Percentiles rank a stretch among this genome's conserved stretches.
Evolutionary conservation across 2,888 invertebrate genomes (phyloP).

Genomic region (Lagria hirta): DNA sequence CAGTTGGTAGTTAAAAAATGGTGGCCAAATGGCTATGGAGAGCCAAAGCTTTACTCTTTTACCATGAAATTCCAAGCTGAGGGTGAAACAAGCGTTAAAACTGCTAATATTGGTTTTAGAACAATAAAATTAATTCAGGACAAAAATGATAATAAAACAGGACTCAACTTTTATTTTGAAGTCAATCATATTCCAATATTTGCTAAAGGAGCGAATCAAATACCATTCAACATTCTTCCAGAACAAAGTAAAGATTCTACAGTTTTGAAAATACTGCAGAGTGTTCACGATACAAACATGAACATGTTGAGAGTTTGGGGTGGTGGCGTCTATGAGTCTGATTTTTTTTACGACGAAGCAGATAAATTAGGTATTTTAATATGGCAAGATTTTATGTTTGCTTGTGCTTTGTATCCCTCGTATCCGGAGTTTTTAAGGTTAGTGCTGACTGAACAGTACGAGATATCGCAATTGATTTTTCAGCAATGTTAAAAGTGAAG

Average conservation of each 20-base stretch:
- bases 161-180: slow-evolving; percentile 81
- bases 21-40: slow-evolving; percentile 96
- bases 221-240: slow-evolving; percentile 83
- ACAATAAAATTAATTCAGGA: slow-evolving; percentile 82
- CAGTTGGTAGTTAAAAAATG: slow-evolving; percentile 62
- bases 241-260: slow-evolving; percentile 65
- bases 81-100: slow-evolving; percentile 53
- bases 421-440: slow-evolving; percentile 69
- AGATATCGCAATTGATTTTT: slow-evolving; percentile 33
- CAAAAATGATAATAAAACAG: slow-evolving; percentile 56
- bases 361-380: slow-evolving; percentile 89
- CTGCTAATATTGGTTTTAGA: slow-evolving; percentile 79
- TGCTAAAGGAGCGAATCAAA: slow-evolving; percentile 94
- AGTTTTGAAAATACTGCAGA: slow-evolving; percentile 65
- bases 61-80: slow-evolving; percentile 56
- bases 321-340: slow-evolving; percentile 93
- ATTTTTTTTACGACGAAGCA: slow-evolving; percentile 83
- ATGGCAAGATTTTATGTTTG: slow-evolving; percentile 99
- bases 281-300: slow-evolving; percentile 79
- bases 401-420: slow-evolving; percentile 91
- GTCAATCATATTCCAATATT: slow-evolving; percentile 87
- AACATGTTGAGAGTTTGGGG: slow-evolving; percentile 98
- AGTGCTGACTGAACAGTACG: slow-evolving; percentile 22
- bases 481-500: slow-evolving; percentile 72
- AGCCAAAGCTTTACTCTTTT: slow-evolving; percentile 74